Percentiles rank a stretch among this genome's conserved stretches.
Evolutionary conservation across 2,888 invertebrate genomes (phyloP).

Genomic region (Clitarchus hookeri): DNA sequence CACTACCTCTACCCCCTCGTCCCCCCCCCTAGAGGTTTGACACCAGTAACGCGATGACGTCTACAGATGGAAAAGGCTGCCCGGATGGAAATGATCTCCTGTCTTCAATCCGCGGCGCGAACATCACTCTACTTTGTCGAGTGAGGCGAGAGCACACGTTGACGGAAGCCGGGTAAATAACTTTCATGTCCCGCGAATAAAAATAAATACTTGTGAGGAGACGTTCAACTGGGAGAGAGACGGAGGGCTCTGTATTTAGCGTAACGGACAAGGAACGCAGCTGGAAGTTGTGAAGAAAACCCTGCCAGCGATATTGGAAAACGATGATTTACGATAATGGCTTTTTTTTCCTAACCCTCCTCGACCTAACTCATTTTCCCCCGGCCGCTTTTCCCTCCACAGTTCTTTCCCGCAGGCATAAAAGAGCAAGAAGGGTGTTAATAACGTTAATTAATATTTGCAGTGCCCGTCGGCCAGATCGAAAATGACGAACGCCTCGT

Average conservation of each 20-base stretch:
- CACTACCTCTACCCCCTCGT: too few species aligned
- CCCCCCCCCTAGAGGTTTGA: too few species aligned
- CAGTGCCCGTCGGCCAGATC: slow-evolving; percentile 14
- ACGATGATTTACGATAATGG: slow-evolving; percentile 67
- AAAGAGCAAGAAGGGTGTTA: slow-evolving; percentile 60
- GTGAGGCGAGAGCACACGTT: background rate
- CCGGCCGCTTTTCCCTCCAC: slow-evolving; percentile 22
- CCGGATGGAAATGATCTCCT: background rate
- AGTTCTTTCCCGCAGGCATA: slow-evolving; percentile 34
- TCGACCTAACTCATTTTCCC: slow-evolving; percentile 2
- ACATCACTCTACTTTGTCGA: background rate
- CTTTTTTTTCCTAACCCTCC: slow-evolving; percentile 52
- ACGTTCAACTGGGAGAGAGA: background rate
- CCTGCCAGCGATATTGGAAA: slow-evolving; percentile 60
- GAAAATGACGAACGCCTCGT: background rate
- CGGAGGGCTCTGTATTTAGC: background rate
- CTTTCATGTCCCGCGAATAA: background rate
- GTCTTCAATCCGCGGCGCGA: background rate
- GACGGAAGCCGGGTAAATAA: background rate
- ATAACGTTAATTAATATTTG: slow-evolving; percentile 67
- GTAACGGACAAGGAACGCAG: slow-evolving; percentile 9
- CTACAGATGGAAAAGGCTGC: too few species aligned
- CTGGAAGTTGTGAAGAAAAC: slow-evolving; percentile 23
- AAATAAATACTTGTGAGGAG: background rate
- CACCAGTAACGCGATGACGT: too few species aligned